These are phyloP conservation scores for Siniperca undulata DNA, from an alignment of 2,797 vertebrate species.

Conservation along the genomic window DNA sequence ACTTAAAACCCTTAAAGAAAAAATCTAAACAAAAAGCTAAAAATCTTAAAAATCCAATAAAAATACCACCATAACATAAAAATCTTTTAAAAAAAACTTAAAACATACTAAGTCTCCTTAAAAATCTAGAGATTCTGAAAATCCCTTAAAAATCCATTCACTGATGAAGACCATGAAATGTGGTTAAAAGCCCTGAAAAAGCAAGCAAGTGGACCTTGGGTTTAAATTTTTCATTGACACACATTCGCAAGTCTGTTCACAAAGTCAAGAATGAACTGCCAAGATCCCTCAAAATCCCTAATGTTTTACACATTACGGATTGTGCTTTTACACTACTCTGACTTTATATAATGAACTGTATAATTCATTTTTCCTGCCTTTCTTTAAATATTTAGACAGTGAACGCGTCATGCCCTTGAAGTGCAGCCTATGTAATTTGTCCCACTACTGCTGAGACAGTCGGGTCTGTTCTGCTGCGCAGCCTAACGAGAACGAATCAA, in stretches of 20 bases:
- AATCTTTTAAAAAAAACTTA: not conserved
- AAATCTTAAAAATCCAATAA: not conserved
- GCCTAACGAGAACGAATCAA: conserved; percentile 83
- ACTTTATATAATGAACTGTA: not conserved
- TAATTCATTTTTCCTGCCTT: not conserved
- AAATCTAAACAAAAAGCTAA: not conserved
- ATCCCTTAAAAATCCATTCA: not conserved
- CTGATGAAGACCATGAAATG: not conserved
- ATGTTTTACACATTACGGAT: not conserved
- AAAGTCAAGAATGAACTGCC: not conserved
- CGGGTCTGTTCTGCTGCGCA: conserved; percentile 65
- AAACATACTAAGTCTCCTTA: not conserved
- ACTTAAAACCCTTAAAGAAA: not conserved
- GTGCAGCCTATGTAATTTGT: conserved; percentile 34
- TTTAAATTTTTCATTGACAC: too few species aligned
- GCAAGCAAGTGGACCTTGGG: not conserved
- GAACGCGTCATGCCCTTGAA: conserved; percentile 6
- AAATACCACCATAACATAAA: not conserved
- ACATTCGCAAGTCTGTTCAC: not conserved
- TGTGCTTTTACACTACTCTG: too few species aligned
- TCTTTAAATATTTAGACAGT: not conserved
- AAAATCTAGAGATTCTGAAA: not conserved
- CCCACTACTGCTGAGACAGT: conserved; percentile 5
- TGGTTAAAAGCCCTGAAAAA: not conserved
- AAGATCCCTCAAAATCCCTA: not conserved